Evolutionary conservation across 2,888 invertebrate genomes (phyloP), one percentile per base, ranked within the genome.

Genomic region (Oxyscelio sp.): DNA sequence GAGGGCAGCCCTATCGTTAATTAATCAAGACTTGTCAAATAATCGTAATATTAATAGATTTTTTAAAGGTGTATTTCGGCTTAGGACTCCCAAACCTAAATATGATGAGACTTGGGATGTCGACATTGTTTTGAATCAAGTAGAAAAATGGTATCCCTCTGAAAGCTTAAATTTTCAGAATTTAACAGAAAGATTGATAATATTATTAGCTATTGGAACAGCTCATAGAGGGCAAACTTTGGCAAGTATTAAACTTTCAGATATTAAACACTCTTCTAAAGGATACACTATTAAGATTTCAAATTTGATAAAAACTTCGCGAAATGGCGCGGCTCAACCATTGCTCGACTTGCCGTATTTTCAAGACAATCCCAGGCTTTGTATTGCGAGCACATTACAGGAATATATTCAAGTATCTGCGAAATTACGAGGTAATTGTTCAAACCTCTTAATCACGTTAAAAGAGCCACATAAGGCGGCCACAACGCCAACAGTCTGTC

Each of bases 1-100:
- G 11, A 70, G 86, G 8, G 45, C 54, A 5, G 59, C 86, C 0
- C 34, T 88, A 9, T 65, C 85, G 1, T 24, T 87, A 3, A 48
- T 68, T 9, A 6, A 9, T 5, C 19, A 13, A 11, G 21, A 11
- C 27, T 11, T 54, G 0, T 40, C 68, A 8, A 68, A 43, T 15
- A 68, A 15, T 43, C 2, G 15, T 9, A 54, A 54, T 5, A 9
- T 52, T 13, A 40, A 11, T 11, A 13, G 54, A 6, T 54, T 68
- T 9, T 68, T 68, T 3, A 68, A 56, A 56, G 68, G 68, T 1
- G 4, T 68, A 21, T 54, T 17, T 3, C n/a, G 43, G 3, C 11
- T 34, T 11, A 22, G 68, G 4, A 34, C 68, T 1, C 43, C 54
- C 9, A 1, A 38, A 0, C 56, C 56, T 0, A 68, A 56, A 24